phyloP scores from a whole-genome alignment of 2,797 vertebrate genomes.

The Gymnothorax reevesii region DNA sequence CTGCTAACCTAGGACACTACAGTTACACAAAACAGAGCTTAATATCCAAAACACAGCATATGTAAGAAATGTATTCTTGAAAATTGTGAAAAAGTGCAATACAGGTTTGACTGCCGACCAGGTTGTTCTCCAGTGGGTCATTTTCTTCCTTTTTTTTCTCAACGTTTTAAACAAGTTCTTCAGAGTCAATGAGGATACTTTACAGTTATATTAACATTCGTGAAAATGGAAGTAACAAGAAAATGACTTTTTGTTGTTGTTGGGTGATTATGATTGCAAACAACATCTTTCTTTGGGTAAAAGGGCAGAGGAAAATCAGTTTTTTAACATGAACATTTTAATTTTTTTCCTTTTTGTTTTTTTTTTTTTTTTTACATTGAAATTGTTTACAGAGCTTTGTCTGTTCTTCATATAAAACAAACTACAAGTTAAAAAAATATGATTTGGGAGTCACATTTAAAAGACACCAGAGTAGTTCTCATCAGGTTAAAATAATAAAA shows the following conservation, averaged over 20 bases:
- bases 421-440: slow-evolving; percentile 55
- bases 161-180: slow-evolving; percentile 46
- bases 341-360: slow-evolving; percentile 35
- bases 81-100: slow-evolving; percentile 93
- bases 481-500: slow-evolving; percentile 47
- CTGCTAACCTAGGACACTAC: slow-evolving; percentile 82
- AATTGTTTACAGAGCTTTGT: slow-evolving; percentile 67
- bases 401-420: slow-evolving; percentile 74
- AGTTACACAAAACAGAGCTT: slow-evolving; percentile 83
- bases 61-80: slow-evolving; percentile 88
- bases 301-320: slow-evolving; percentile 70
- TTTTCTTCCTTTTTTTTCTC: slow-evolving; percentile 65
- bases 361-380: slow-evolving; percentile 57
- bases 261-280: slow-evolving; percentile 72
- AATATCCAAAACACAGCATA: slow-evolving; percentile 88
- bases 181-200: slow-evolving; percentile 66
- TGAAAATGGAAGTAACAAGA: slow-evolving; percentile 74
- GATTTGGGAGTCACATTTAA: slow-evolving; percentile 66
- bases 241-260: slow-evolving; percentile 74
- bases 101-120: slow-evolving; percentile 85
- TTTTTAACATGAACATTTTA: slow-evolving; percentile 56
- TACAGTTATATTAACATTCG: slow-evolving; percentile 85
- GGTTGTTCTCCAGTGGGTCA: slow-evolving; percentile 71
- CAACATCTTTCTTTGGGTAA: slow-evolving; percentile 78
- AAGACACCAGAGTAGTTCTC: slow-evolving; percentile 60